Evolutionary conservation across 2,888 invertebrate genomes (phyloP).

Genomic region (Eretmocerus hayati): DNA sequence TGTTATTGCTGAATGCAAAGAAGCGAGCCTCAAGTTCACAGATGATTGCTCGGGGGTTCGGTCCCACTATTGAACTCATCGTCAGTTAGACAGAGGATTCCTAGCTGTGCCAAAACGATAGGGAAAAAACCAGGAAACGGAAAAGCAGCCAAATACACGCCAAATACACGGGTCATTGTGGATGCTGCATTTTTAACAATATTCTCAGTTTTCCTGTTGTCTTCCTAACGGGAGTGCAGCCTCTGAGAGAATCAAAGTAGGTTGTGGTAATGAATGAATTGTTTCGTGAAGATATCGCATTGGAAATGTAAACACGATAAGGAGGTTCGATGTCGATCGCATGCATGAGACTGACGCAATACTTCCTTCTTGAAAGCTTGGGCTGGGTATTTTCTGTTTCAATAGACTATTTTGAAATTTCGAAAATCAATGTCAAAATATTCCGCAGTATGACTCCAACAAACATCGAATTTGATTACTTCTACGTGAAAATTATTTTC

Average conservation of each 20-base stretch:
- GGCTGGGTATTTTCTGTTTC: too few species aligned
- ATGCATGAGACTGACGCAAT: too few species aligned
- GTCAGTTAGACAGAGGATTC: constrained; percentile 31
- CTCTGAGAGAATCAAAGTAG: background rate
- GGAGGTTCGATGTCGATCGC: too few species aligned
- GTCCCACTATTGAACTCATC: constrained; percentile 23
- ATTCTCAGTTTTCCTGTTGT: background rate
- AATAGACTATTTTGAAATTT: too few species aligned
- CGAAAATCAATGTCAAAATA: too few species aligned
- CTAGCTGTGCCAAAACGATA: too few species aligned
- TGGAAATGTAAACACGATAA: background rate
- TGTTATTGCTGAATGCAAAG: constrained; percentile 34
- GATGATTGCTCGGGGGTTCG: constrained; percentile 28
- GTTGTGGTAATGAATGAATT: background rate
- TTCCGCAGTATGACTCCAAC: too few species aligned
- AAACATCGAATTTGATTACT: too few species aligned
- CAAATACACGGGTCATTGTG: background rate
- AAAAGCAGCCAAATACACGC: background rate
- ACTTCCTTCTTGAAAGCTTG: too few species aligned
- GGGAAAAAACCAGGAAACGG: too few species aligned
- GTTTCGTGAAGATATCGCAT: background rate
- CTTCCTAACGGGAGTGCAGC: background rate
- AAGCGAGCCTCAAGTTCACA: constrained; percentile 31
- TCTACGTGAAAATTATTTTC: too few species aligned
- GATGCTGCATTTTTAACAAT: background rate